Evolutionary conservation across 2,797 vertebrate genomes (phyloP), one percentile per base, ranked within the genome.

Genomic region (Hoplostethus atlanticus): DNA sequence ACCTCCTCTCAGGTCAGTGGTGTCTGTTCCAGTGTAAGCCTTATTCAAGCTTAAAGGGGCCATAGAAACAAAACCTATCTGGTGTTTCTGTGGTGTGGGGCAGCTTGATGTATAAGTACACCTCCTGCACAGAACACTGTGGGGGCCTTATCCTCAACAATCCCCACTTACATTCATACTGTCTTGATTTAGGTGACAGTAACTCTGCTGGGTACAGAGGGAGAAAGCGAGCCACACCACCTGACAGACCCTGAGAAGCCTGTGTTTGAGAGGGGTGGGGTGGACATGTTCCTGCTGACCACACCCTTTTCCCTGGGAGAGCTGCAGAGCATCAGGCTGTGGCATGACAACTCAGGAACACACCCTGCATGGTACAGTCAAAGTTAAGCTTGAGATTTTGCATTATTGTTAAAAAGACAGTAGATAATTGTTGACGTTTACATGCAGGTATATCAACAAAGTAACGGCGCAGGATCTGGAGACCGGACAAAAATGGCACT

Each of bases 191-290:
- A 99, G 97, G 97, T 98, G 80, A 97, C 97, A 0, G 83, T 98
- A 59, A 99, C 95, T 16, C 89, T 99, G 21, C 93, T 89, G 44
- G 97, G 97, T 42, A 89, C 93, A 11, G 95, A 97, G 70, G 97
- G 97, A 89, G 96, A 98, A 68, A 99, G 97, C 68, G 96, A 99
- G 31, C 97, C 98, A 10, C 98, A 99, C 69, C 96, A 97, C 79
- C 90, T 99, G 70, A 92, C 85, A 34, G 97, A 97, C 76, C 84
- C 92, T 0, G 91, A 96, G 16, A 96, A 92, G 38, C 85, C 90
- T 0, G 91, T 96, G 60, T 98, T 99, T 92, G 96, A 98, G 88
- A 94, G 96, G 66, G 97, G 98, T 38, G 97, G 92, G 2, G 89
- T 94, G 71, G 96, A 99, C 84, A 93, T 96, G 87, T 98, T 98